Conservation (phyloP, 2,113 vertebrate species). For the Lophochroa leadbeateri region DNA sequence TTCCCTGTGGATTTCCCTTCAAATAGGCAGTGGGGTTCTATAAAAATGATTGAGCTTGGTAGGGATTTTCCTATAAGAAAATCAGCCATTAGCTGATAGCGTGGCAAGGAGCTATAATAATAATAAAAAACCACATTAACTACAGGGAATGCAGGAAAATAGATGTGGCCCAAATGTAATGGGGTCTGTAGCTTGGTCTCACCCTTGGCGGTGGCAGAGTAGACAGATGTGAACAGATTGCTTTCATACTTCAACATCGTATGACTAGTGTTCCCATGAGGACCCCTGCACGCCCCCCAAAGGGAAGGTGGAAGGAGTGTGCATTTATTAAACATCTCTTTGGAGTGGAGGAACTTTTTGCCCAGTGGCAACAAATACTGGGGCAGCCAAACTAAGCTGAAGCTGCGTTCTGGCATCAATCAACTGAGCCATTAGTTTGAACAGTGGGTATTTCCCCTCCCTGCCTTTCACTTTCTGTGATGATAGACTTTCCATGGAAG, state of each 20-base stretch:
- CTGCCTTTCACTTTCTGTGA: conserved; percentile 13
- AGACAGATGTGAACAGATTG: background rate
- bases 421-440: conserved; percentile 13
- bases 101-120: background rate
- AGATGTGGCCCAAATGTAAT: background rate
- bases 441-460: conserved; percentile 6
- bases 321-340: background rate
- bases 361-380: background rate
- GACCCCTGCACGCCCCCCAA: background rate
- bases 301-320: background rate
- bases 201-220: background rate
- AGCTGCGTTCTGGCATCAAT: background rate
- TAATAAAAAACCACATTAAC: background rate
- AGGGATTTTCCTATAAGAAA: background rate
- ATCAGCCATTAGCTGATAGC: background rate
- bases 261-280: background rate
- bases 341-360: background rate
- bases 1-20: background rate
- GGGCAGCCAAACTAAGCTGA: background rate
- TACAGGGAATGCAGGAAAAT: background rate
- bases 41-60: background rate
- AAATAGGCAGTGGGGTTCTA: background rate
- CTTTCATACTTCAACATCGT: background rate
- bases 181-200: background rate
- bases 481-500: conserved; percentile 30